Evolutionary conservation across 2,113 vertebrate genomes (phyloP).

Genomic region (Motacilla alba): DNA sequence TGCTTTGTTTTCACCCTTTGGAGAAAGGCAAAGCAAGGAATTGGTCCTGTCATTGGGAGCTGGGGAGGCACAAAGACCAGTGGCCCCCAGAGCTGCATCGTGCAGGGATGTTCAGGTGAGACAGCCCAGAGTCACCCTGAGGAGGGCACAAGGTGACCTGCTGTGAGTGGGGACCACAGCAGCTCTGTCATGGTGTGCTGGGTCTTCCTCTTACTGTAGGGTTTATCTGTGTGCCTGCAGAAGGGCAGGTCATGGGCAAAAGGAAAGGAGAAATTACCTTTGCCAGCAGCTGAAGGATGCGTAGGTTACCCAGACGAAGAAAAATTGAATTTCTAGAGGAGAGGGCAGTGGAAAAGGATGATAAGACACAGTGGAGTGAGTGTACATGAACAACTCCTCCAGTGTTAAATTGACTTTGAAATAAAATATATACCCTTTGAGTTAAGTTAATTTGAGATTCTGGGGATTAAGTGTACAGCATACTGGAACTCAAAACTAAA

Average conservation of each 20-base stretch:
- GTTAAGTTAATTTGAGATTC: neutral
- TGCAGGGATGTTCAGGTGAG: neutral
- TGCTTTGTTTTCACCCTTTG: neutral
- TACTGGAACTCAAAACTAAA: neutral
- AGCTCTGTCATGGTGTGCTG: neutral
- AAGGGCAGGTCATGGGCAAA: neutral
- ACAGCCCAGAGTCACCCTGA: neutral
- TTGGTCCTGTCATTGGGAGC: neutral
- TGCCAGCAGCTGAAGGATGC: neutral
- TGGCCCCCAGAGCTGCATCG: neutral
- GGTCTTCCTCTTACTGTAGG: neutral
- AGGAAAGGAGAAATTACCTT: neutral
- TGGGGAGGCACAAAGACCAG: neutral
- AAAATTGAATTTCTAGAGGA: neutral
- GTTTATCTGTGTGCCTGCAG: neutral
- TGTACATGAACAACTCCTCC: neutral
- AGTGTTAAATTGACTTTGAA: neutral
- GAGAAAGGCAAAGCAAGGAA: neutral
- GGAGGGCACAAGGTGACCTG: neutral
- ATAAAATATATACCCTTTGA: neutral
- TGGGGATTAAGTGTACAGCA: neutral
- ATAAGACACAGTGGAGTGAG: neutral
- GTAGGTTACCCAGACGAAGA: neutral
- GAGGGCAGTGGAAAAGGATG: neutral
- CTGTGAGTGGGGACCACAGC: neutral